A percentile compares a stretch with the other conserved stretches of the same genome.
phyloP scores from a whole-genome alignment of 2,113 vertebrate species.

The Chionomys nivalis region DNA sequence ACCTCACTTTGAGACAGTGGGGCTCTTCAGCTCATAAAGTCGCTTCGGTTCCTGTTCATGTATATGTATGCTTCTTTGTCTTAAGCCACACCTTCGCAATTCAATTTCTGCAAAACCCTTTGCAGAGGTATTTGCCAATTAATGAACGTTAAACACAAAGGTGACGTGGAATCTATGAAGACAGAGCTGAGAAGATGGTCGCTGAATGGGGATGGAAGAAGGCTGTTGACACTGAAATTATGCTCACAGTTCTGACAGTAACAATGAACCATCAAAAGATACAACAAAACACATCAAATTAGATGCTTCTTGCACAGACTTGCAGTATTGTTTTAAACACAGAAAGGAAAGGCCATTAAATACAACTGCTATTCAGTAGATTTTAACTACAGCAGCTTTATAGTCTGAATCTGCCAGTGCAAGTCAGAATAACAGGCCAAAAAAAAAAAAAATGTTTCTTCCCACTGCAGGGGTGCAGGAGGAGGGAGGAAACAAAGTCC shows the following conservation, averaged over 20 bases:
- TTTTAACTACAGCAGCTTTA: background rate
- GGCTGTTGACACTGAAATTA: background rate
- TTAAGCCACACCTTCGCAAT: background rate
- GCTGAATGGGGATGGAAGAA: background rate
- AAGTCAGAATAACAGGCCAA: conserved; percentile 30
- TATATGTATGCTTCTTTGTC: background rate
- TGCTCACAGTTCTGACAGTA: background rate
- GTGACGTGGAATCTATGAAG: background rate
- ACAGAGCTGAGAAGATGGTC: background rate
- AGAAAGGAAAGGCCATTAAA: conserved; percentile 44
- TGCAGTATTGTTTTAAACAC: conserved; percentile 8
- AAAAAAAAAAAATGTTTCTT: background rate
- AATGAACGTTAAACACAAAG: conserved; percentile 22
- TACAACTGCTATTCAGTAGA: conserved; percentile 11
- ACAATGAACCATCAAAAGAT: conserved; percentile 35
- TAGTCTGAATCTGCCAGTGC: background rate
- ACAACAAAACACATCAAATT: conserved; percentile 39
- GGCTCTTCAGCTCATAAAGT: conserved; percentile 16
- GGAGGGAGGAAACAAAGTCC: background rate
- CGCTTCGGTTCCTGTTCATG: background rate
- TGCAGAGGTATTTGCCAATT: conserved; percentile 24
- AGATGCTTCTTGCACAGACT: conserved; percentile 22
- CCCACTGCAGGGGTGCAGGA: background rate
- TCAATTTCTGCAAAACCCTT: conserved; percentile 22
- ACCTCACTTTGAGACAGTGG: background rate